phyloP scores from a whole-genome alignment of 1,140 invertebrate species.

The Grapholita molesta region DNA sequence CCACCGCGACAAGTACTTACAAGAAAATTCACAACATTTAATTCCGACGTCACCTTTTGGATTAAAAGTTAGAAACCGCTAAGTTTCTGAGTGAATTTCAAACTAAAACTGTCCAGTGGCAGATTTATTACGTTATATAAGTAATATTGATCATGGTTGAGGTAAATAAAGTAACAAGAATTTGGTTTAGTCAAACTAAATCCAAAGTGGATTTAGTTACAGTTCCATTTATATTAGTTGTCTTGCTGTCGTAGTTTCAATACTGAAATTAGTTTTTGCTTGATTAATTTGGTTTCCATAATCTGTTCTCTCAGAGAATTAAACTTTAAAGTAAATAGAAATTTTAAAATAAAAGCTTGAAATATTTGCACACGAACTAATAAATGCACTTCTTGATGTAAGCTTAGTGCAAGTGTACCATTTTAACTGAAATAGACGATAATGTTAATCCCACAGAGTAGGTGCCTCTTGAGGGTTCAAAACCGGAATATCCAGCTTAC shows the following conservation, averaged over 20 bases:
- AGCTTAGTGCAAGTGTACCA: not conserved
- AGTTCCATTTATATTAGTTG: not conserved
- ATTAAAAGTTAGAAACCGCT: constrained; percentile 26
- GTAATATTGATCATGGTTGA: not conserved
- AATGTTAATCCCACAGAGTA: too few species aligned
- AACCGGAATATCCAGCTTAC: too few species aligned
- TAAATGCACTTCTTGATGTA: too few species aligned
- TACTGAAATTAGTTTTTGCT: not conserved
- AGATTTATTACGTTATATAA: constrained; percentile 9
- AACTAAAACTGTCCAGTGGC: not conserved
- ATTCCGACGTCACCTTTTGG: constrained; percentile 39
- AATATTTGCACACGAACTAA: not conserved
- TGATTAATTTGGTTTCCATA: not conserved
- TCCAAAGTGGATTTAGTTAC: not conserved
- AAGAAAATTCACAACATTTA: constrained; percentile 49
- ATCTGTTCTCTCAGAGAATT: not conserved
- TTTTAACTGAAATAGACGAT: too few species aligned
- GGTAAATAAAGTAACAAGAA: not conserved
- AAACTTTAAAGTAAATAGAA: not conserved
- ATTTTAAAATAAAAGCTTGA: not conserved
- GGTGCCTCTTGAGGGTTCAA: too few species aligned
- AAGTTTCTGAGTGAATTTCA: constrained; percentile 27
- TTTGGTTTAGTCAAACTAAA: not conserved
- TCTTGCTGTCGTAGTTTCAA: not conserved
- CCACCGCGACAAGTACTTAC: constrained; percentile 31